phyloP scores from a whole-genome alignment of 2,797 vertebrate species.

The Rhincodon typus region DNA sequence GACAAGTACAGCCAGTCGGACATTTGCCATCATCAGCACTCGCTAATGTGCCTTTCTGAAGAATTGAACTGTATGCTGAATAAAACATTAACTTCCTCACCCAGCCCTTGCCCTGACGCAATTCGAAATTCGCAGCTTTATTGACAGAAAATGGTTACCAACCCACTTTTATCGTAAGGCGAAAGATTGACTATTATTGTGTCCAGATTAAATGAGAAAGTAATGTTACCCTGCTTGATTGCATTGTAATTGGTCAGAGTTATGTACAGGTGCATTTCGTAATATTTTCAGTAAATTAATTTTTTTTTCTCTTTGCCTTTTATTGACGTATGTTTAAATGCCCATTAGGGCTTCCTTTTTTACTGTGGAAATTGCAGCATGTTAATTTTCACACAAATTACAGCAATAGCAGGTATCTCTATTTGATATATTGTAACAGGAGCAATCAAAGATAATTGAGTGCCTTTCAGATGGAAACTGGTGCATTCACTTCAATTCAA shows the following conservation, averaged over 20 bases:
- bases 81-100: conserved; percentile 97
- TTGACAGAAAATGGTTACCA: conserved; percentile 83
- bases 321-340: conserved; percentile 99
- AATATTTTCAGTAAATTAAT: conserved; percentile 99
- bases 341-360: conserved; percentile 99
- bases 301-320: conserved; percentile 89
- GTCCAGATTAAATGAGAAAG: conserved; percentile 99
- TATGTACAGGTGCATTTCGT: conserved; percentile 99
- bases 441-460: conserved; percentile 99
- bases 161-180: conserved; percentile 86
- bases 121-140: conserved; percentile 79
- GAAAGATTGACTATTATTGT: conserved; percentile 97
- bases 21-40: conserved; percentile 98
- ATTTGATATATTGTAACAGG: conserved; percentile 99
- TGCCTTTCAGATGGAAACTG: conserved; percentile 99
- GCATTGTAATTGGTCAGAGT: conserved; percentile 99
- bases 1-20: conserved; percentile 97
- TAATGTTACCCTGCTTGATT: conserved; percentile 99
- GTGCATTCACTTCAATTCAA: conserved; percentile 99
- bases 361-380: conserved; percentile 99
- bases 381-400: conserved; percentile 99
- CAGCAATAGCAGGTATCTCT: conserved; percentile 99
- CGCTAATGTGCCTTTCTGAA: conserved; percentile 97
- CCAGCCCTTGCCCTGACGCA: conserved; percentile 78
- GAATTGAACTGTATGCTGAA: conserved; percentile 95